Conservation (phyloP, 2,888 invertebrate species). For the Cabera pusaria region DNA sequence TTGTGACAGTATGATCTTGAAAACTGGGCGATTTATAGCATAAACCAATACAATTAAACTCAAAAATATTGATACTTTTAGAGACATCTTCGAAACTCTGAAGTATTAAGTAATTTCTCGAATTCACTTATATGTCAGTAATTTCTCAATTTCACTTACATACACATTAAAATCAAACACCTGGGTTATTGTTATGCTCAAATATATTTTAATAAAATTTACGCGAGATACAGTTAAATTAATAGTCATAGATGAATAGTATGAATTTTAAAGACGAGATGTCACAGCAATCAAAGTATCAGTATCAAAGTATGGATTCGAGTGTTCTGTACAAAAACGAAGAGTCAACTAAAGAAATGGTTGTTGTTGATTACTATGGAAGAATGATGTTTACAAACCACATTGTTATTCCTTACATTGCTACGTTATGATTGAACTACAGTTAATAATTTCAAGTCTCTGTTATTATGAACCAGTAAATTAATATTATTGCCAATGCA, state of each 20-base stretch:
- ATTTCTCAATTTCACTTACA: no score
- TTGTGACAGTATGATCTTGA: constrained; percentile 86
- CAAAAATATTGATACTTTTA: constrained; percentile 41
- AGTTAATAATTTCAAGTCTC: constrained; percentile 35
- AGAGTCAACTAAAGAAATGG: constrained; percentile 48
- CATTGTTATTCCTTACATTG: constrained; percentile 54
- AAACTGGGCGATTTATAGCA: constrained; percentile 71
- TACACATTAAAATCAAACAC: no score
- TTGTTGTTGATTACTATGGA: constrained; percentile 45
- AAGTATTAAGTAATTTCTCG: constrained; percentile 2
- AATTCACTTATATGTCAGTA: no score
- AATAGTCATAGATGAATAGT: no score
- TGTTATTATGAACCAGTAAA: no score
- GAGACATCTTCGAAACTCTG: constrained; percentile 29
- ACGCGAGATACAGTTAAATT: no score
- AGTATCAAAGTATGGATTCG: no score
- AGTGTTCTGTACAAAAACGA: constrained; percentile 47
- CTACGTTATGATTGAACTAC: constrained; percentile 47
- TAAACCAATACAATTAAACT: constrained; percentile 34
- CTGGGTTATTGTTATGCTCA: no score
- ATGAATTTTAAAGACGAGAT: constrained; percentile 2
- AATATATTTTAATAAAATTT: no score
- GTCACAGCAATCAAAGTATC: no score
- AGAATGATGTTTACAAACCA: constrained; percentile 69
- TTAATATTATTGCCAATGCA: no score